phyloP scores from a whole-genome alignment of 1,140 invertebrate species.

The Drosophila sechellia region DNA sequence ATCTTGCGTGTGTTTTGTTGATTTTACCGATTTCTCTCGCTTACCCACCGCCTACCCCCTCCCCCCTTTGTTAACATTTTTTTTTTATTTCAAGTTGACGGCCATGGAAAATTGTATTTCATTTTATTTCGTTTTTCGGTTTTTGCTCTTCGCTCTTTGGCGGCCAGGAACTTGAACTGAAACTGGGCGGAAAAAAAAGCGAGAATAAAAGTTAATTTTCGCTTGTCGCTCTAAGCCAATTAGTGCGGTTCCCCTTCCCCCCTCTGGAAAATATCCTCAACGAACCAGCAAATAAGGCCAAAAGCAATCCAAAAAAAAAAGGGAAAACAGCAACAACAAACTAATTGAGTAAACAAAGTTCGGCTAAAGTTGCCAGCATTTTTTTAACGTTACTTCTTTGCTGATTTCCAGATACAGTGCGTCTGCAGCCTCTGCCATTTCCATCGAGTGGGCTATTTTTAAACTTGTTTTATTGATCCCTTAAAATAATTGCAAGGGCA shows the following conservation, averaged over 20 bases:
- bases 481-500: constrained; percentile 72
- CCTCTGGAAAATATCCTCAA: constrained; percentile 32
- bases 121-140: constrained; percentile 34
- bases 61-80: constrained; percentile 65
- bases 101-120: constrained; percentile 64
- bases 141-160: constrained; percentile 34
- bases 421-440: background rate
- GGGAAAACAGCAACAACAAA: constrained; percentile 40
- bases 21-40: constrained; percentile 74
- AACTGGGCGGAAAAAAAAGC: background rate
- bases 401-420: constrained; percentile 30
- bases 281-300: constrained; percentile 75
- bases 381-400: constrained; percentile 46
- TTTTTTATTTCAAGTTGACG: constrained; percentile 31
- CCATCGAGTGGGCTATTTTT: constrained; percentile 56
- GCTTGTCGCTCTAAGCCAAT: constrained; percentile 82
- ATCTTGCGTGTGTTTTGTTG: constrained; percentile 80
- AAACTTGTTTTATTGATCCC: constrained; percentile 82
- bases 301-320: constrained; percentile 17
- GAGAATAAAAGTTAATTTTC: constrained; percentile 78
- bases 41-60: background rate
- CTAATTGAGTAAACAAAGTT: constrained; percentile 80
- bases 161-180: background rate
- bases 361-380: constrained; percentile 56
- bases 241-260: constrained; percentile 53